Base-by-base conservation (phyloP, 1,140 invertebrate species). In the Telenomus remus region DNA sequence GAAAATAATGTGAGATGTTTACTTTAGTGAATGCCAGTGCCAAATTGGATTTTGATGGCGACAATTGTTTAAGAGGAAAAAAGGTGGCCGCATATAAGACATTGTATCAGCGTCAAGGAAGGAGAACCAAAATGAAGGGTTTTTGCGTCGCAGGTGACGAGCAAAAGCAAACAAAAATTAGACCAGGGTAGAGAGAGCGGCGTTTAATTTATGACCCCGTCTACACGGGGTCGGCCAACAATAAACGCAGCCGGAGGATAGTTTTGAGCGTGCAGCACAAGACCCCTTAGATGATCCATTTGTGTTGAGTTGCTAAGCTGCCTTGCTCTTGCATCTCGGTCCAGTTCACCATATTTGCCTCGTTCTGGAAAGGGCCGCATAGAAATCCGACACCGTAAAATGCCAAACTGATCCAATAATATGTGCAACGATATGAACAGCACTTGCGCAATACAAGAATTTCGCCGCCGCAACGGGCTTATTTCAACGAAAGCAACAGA, bases 81-180 rank as follows among this genome's bases (percentile, higher is more conserved):
- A n/a, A n/a, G n/a, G n/a, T n/a, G n/a, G n/a, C n/a, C n/a, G n/a
- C n/a, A n/a, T n/a, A n/a, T n/a, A n/a, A n/a, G n/a, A n/a, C n/a
- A n/a, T n/a, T n/a, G n/a, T n/a, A n/a, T n/a, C n/a, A n/a, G n/a
- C n/a, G n/a, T n/a, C n/a, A n/a, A n/a, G n/a, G n/a, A n/a, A n/a
- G n/a, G n/a, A n/a, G n/a, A n/a, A n/a, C n/a, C n/a, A n/a, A n/a
- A n/a, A n/a, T n/a, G n/a, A n/a, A n/a, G n/a, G n/a, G n/a, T n/a
- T 10, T 39, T 39, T 34, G 39, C 54, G 50, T 61, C 56, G 57
- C 64, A 75, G 71, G 64, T 68, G 71, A 63, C 64, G 54, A 50
- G 72, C 64, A 61, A 75, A 55, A 76, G 73, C 65, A 69, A 76
- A 76, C 72, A 69, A 76, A 69, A 76, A 76, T 76, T 69, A 64